Conservation (phyloP, 1,140 invertebrate species). For the Calephelis virginiensis region DNA sequence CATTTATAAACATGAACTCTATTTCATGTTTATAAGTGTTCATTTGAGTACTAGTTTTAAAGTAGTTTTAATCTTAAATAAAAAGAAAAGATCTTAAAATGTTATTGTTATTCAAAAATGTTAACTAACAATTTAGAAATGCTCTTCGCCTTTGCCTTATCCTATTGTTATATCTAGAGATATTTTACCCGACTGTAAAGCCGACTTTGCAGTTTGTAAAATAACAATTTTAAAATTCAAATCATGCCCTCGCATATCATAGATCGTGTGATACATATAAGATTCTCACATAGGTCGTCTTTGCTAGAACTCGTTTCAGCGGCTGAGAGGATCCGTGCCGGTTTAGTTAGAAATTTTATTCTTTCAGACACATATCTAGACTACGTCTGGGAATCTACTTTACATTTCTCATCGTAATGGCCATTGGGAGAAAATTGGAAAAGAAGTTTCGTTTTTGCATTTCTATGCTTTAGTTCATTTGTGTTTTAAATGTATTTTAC, state of each 20-base stretch:
- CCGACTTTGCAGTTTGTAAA: background rate
- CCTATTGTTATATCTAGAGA: no score
- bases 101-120: no score
- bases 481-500: background rate
- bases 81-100: no score
- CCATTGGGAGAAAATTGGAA: constrained; percentile 71
- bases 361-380: constrained; percentile 23
- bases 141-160: no score
- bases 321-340: constrained; percentile 15
- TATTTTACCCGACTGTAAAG: no score
- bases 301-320: constrained; percentile 1
- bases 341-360: constrained; percentile 16
- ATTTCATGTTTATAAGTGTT: no score
- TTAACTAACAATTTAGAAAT: no score
- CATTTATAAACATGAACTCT: no score
- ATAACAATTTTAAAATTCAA: constrained; percentile 5
- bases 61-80: no score
- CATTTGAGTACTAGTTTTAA: no score
- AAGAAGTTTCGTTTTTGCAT: constrained; percentile 62
- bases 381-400: constrained; percentile 55
- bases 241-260: constrained; percentile 3
- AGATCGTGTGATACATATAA: constrained; percentile 13
- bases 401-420: constrained; percentile 70
- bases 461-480: constrained; percentile 22
- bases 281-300: constrained; percentile 12